Conservation (phyloP, 2,113 vertebrate species). For the Nothoprocta perdicaria region DNA sequence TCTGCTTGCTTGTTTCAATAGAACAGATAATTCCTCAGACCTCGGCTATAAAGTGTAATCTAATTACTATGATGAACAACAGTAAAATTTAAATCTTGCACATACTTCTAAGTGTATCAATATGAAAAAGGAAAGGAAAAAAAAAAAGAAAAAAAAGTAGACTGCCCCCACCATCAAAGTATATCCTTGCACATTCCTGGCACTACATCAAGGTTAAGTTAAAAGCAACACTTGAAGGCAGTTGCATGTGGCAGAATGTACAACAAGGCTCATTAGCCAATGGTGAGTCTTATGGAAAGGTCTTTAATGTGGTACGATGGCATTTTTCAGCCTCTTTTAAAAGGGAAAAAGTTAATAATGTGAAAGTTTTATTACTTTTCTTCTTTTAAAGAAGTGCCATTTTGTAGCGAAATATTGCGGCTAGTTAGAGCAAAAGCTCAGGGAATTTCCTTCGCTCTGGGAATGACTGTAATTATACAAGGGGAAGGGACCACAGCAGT, state of each 20-base stretch:
- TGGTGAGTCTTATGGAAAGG: conserved; percentile 76
- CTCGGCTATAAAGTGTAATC: neutral
- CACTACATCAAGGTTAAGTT: conserved; percentile 85
- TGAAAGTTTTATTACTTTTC: conserved; percentile 88
- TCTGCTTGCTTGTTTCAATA: conserved; percentile 3
- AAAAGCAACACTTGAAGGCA: conserved; percentile 79
- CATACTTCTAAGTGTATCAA: conserved; percentile 24
- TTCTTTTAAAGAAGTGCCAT: conserved; percentile 83
- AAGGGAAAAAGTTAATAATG: conserved; percentile 89
- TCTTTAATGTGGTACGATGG: conserved; percentile 86
- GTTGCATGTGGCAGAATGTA: conserved; percentile 77
- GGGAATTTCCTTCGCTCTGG: conserved; percentile 88
- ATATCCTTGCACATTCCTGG: conserved; percentile 80
- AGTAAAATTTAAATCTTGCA: conserved; percentile 19
- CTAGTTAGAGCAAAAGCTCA: conserved; percentile 81
- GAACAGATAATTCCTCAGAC: neutral
- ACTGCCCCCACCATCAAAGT: conserved; percentile 61
- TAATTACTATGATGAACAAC: neutral
- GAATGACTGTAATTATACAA: conserved; percentile 78
- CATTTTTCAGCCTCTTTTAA: conserved; percentile 82
- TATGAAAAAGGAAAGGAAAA: neutral
- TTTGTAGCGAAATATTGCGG: conserved; percentile 73
- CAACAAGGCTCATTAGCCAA: conserved; percentile 87
- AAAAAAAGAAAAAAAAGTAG: neutral
- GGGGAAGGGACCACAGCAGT: conserved; percentile 70